Evolutionary conservation across 2,888 invertebrate genomes (phyloP), one percentile per base, ranked within the genome.

Genomic region (Macrosiphum euphorbiae): DNA sequence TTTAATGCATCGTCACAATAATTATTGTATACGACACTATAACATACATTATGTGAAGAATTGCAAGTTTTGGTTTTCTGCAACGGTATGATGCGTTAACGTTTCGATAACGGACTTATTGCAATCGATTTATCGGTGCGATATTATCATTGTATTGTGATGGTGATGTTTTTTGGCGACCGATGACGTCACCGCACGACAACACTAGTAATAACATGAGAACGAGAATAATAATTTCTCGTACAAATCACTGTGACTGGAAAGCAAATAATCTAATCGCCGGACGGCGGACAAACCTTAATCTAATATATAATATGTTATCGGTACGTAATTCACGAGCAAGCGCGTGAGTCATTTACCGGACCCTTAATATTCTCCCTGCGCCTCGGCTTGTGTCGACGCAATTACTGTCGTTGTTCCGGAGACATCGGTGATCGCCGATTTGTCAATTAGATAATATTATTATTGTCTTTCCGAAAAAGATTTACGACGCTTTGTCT

Each of bases 271-370:
- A 92, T 92, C 67, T 26, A 41, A 88, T 88, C 26, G 86, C 35
- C 47, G 35, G 47, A 20, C 87, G 28, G 50, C 50, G 87, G 67
- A 87, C 50, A 87, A 50, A 92, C 87, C 86, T 58, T 87, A 61
- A 88, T 92, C 88, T 67, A 67, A 88, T 92, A 28, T 92, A 41
- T 44, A 50, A 47, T 28, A 47, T 61, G 35, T 78, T 55, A 67
- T 90, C 47, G 61, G 61, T 85, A 91, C 44, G 11, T 85, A 58
- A 91, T 91, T 91, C 44, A 84, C 58, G 44, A n/a, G 44, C 91
- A 28, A 5, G 58, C 87, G 50, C 87, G 50, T 92, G 92, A 92
- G 92, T 92, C 92, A 92, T 92, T 92, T 92, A 5, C 50, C 16
- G 35, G 67, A 88, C 92, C 92, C 92, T 92, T 41, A 4, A 41